Evolutionary conservation across 2,888 invertebrate species (phyloP).

Genomic region (Meloe dianella): DNA sequence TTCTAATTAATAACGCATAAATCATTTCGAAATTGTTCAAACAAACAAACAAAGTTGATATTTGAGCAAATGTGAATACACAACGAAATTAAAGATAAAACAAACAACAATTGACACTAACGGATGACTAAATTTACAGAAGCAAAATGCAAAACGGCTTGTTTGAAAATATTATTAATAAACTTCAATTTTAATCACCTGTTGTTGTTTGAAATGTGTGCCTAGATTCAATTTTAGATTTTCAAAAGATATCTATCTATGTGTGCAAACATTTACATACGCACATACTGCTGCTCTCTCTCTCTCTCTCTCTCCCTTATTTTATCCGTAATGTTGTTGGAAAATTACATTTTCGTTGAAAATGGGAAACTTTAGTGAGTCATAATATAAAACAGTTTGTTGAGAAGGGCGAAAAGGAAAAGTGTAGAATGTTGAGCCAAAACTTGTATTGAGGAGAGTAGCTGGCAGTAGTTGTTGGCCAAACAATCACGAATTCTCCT

Average conservation of each 20-base stretch:
- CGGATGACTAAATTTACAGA: background rate
- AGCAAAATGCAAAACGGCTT: background rate
- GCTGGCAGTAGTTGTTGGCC: background rate
- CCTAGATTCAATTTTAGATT: constrained; percentile 7
- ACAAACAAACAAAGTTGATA: background rate
- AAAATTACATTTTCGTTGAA: constrained; percentile 9
- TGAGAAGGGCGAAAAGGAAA: background rate
- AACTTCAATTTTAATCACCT: constrained; percentile 3
- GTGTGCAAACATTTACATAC: background rate
- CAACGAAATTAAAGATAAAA: background rate
- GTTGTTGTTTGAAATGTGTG: background rate
- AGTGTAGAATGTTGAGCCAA: no score
- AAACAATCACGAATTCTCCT: constrained; percentile 4
- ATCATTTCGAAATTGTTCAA: background rate
- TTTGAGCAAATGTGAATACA: background rate
- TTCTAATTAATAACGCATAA: background rate
- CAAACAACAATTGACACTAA: constrained; percentile 8
- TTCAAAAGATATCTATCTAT: background rate
- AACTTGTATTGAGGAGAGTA: background rate
- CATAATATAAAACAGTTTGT: constrained; percentile 9
- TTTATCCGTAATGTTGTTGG: constrained; percentile 2
- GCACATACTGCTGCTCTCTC: background rate
- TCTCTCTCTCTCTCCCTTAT: background rate
- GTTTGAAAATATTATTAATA: background rate
- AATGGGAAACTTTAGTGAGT: constrained; percentile 11